phyloP scores from a whole-genome alignment of 2,113 vertebrate species.

The Daubentonia madagascariensis region DNA sequence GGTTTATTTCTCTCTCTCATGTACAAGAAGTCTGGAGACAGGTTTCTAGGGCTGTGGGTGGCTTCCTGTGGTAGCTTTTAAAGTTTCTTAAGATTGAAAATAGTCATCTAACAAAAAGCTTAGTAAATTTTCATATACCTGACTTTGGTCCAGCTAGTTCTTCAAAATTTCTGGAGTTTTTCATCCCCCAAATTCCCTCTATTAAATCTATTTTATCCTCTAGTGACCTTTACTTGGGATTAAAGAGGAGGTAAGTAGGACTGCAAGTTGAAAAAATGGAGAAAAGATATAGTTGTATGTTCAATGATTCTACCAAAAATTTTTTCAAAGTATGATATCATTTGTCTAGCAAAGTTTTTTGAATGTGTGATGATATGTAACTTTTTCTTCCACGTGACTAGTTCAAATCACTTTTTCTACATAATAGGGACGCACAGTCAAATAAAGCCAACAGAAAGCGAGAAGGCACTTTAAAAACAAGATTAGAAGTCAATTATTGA shows the following conservation, averaged over 20 bases:
- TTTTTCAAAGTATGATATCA: not conserved
- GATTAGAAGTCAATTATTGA: not conserved
- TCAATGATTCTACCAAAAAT: not conserved
- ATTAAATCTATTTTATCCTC: not conserved
- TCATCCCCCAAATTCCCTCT: not conserved
- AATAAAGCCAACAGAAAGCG: not conserved
- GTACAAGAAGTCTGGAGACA: not conserved
- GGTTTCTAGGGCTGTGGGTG: not conserved
- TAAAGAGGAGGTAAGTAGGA: not conserved
- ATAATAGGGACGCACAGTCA: not conserved
- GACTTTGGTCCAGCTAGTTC: not conserved
- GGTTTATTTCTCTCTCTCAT: not conserved
- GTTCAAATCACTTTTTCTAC: not conserved
- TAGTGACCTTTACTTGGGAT: not conserved
- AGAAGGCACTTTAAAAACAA: slow-evolving; percentile 15
- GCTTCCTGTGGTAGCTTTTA: not conserved
- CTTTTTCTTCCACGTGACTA: not conserved
- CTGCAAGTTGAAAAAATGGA: not conserved
- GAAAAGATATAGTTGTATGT: not conserved
- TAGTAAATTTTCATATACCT: not conserved
- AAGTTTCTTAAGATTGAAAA: not conserved
- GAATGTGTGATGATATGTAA: not conserved
- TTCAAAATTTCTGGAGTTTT: not conserved
- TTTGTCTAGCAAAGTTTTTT: not conserved
- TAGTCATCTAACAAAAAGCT: not conserved